These are phyloP conservation scores for Stictonetta naevosa DNA, from an alignment of 2,113 vertebrate species.

Conservation along the genomic window DNA sequence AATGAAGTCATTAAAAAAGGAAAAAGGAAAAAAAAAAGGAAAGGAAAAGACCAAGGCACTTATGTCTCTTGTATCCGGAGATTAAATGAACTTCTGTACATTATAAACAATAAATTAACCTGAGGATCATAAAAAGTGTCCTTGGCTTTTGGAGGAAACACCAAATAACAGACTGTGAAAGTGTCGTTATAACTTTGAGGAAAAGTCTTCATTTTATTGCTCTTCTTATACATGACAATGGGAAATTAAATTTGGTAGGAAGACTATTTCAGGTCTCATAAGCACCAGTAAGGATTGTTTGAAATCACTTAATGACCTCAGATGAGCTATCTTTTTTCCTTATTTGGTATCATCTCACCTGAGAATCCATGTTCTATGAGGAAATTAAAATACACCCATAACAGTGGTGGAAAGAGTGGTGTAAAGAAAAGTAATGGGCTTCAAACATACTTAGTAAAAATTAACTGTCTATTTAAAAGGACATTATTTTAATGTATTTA, in stretches of 20 bases:
- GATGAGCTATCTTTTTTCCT: not conserved
- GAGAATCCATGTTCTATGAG: not conserved
- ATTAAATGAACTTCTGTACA: not conserved
- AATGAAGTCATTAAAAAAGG: not conserved
- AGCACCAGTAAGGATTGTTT: not conserved
- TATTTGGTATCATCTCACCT: not conserved
- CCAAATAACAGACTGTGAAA: not conserved
- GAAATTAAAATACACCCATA: not conserved
- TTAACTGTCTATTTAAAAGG: not conserved
- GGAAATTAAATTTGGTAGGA: slow-evolving; percentile 22
- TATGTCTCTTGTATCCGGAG: not conserved
- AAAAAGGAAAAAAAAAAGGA: not conserved
- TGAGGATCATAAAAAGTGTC: not conserved
- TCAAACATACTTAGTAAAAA: not conserved
- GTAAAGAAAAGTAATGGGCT: not conserved
- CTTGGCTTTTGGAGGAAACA: not conserved
- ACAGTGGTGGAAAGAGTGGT: not conserved
- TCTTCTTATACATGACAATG: not conserved
- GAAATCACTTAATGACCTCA: slow-evolving; percentile 17
- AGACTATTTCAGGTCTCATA: not conserved
- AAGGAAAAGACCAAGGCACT: not conserved
- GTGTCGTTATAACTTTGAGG: not conserved
- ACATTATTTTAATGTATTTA: not conserved
- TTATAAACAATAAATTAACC: slow-evolving; percentile 28
- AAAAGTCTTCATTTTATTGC: not conserved